phyloP scores from a whole-genome alignment of 2,113 vertebrate genomes.

The Gnathonemus longibarbis region DNA sequence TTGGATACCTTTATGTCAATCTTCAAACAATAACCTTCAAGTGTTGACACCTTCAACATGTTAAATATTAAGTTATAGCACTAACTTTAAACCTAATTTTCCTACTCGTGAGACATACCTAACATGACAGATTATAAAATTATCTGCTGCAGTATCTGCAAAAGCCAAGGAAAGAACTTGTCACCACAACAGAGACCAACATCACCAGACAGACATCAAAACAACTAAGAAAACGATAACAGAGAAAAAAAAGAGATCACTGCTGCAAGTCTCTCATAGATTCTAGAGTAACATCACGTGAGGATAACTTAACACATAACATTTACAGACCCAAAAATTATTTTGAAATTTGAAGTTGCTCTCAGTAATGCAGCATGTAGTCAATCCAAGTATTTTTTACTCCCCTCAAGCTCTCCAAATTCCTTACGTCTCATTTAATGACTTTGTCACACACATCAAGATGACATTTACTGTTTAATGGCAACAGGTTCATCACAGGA shows the following conservation, averaged over 20 bases:
- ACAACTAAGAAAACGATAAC: background rate
- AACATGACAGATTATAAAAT: background rate
- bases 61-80: background rate
- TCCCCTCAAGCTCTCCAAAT: background rate
- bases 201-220: background rate
- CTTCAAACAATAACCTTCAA: background rate
- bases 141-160: background rate
- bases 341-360: background rate
- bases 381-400: background rate
- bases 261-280: background rate
- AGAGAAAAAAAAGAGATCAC: background rate
- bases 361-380: background rate
- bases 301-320: background rate
- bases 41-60: background rate
- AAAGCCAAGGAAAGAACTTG: background rate
- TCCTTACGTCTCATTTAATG: background rate
- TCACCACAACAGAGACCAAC: background rate
- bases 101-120: background rate
- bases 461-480: slow-evolving; percentile 18
- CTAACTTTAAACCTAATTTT: background rate
- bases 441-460: slow-evolving; percentile 8
- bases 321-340: background rate
- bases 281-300: background rate
- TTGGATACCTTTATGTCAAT: background rate
- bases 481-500: slow-evolving; percentile 8